phyloP scores from a whole-genome alignment of 2,888 invertebrate species.

The Eretmocerus hayati region DNA sequence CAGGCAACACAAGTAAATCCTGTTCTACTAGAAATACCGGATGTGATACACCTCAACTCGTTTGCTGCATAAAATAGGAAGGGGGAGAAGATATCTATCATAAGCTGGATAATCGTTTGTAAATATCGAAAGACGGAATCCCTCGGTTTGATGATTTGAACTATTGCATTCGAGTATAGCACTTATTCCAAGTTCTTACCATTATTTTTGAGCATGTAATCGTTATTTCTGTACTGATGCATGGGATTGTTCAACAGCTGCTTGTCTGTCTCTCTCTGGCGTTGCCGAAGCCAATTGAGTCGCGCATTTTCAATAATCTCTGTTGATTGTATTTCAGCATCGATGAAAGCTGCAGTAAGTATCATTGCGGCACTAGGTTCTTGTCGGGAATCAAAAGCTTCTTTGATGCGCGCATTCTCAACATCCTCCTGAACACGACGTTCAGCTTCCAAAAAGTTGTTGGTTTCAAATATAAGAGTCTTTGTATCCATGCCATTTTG shows the following conservation, averaged over 20 bases:
- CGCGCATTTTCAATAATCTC: conserved; percentile 24
- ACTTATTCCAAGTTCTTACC: too few species aligned
- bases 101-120: too few species aligned
- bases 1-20: too few species aligned
- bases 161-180: too few species aligned
- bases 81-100: too few species aligned
- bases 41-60: too few species aligned
- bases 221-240: conserved; percentile 3
- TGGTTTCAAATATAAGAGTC: conserved; percentile 33
- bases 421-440: conserved; percentile 33
- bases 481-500: conserved; percentile 26
- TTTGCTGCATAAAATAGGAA: too few species aligned
- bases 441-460: conserved; percentile 35
- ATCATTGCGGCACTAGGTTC: conserved; percentile 37
- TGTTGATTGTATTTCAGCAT: conserved; percentile 32
- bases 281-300: conserved; percentile 7
- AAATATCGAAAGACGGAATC: too few species aligned
- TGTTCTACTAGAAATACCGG: too few species aligned
- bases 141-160: too few species aligned
- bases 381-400: conserved; percentile 23
- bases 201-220: neutral
- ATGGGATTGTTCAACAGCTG: neutral
- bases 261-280: conserved; percentile 1
- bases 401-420: conserved; percentile 34
- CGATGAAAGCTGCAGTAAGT: conserved; percentile 38